These are phyloP conservation scores for Netta rufina DNA, from an alignment of 2,797 vertebrate genomes.

Conservation along the genomic window DNA sequence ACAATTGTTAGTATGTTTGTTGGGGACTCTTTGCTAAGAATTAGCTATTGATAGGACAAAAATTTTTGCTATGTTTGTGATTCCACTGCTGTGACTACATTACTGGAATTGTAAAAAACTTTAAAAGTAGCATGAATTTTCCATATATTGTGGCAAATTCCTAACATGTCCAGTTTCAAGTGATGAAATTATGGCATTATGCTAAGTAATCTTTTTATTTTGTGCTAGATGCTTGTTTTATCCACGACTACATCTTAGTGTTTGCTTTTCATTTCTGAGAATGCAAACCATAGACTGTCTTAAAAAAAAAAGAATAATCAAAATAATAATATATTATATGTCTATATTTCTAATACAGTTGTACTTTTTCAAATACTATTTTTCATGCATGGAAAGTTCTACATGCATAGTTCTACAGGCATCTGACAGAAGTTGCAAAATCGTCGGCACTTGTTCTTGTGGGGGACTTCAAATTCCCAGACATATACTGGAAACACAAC, in stretches of 20 bases:
- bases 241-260: rapidly evolving
- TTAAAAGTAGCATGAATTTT: neutral
- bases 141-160: neutral
- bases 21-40: neutral
- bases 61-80: neutral
- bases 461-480: too few relatives aligned
- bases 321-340: neutral
- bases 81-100: neutral
- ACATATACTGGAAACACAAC: too few relatives aligned
- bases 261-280: neutral
- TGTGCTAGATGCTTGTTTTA: rapidly evolving
- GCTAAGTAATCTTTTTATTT: neutral
- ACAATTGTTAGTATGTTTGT: neutral
- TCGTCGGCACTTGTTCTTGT: too few relatives aligned
- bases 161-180: neutral
- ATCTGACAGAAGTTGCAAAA: too few relatives aligned
- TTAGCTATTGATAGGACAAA: neutral
- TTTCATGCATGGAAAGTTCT: neutral
- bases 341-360: neutral
- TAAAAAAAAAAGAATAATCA: too few relatives aligned
- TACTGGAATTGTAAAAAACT: neutral
- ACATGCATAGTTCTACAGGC: too few relatives aligned
- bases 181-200: neutral
- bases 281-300: neutral
- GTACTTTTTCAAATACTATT: neutral